Evolutionary conservation across 2,113 vertebrate species (phyloP).

Genomic region (Siphamia tubifer): DNA sequence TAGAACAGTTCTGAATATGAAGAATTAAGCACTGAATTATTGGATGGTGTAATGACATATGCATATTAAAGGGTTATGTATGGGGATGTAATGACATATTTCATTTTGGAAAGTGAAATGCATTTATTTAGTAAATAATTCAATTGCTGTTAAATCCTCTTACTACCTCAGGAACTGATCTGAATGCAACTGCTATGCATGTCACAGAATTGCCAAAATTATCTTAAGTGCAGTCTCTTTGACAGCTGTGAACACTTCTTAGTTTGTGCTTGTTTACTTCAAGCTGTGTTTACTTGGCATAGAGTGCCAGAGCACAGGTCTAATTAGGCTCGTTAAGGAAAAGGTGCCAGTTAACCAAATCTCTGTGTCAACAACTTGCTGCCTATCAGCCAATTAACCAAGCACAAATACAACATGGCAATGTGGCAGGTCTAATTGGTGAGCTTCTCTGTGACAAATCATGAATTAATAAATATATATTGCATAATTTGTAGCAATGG

Average conservation of each 20-base stretch:
- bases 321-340: constrained; percentile 35
- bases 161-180: neutral
- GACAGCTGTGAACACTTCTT: neutral
- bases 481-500: constrained; percentile 13
- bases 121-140: neutral
- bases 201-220: neutral
- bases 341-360: constrained; percentile 28
- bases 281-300: neutral
- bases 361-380: constrained; percentile 30
- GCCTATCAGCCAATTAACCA: constrained; percentile 36
- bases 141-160: neutral
- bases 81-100: too few species aligned
- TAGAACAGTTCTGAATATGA: neutral
- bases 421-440: constrained; percentile 32
- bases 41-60: too few species aligned
- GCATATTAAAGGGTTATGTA: too few species aligned
- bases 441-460: constrained; percentile 22
- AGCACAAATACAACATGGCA: constrained; percentile 9
- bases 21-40: too few species aligned
- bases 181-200: neutral
- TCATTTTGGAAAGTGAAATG: too few species aligned
- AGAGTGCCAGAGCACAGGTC: neutral
- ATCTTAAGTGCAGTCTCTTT: neutral
- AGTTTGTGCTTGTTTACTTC: constrained; percentile 11
- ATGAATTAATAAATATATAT: constrained; percentile 36